Percentiles rank a stretch among this genome's conserved stretches.
Conservation (phyloP, 2,797 vertebrate genomes). For the Artibeus jamaicensis region DNA sequence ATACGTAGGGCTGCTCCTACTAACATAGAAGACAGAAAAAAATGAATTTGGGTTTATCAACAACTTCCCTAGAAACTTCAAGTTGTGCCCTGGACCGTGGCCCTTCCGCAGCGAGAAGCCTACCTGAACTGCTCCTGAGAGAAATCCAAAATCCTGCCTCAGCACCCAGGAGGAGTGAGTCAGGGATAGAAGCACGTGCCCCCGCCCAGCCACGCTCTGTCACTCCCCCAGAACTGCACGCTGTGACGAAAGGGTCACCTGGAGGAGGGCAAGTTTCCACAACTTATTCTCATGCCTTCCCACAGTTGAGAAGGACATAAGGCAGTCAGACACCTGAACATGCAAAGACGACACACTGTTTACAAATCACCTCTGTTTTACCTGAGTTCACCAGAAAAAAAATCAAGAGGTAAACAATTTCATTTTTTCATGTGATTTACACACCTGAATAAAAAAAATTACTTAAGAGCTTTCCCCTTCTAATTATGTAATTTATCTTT, state of each 20-base stretch:
- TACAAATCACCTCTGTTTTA: conserved; percentile 35
- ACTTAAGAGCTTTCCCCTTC: neutral
- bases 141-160: neutral
- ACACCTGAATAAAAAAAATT: neutral
- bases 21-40: neutral
- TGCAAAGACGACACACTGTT: neutral
- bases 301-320: neutral
- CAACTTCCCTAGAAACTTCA: neutral
- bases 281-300: neutral
- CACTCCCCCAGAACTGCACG: neutral
- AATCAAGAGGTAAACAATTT: neutral
- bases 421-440: conserved; percentile 17
- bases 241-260: neutral
- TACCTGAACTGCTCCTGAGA: neutral
- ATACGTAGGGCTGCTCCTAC: neutral
- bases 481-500: neutral
- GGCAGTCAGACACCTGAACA: neutral
- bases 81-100: neutral
- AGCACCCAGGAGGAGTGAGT: neutral
- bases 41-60: neutral
- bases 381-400: conserved; percentile 29
- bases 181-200: neutral
- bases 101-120: neutral
- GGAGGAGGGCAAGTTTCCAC: neutral
- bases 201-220: neutral